A percentile compares a stretch with the other conserved stretches of the same genome.
phyloP scores from a whole-genome alignment of 35 echinoderm and acorn worm species.

The Chiridota heheva region DNA sequence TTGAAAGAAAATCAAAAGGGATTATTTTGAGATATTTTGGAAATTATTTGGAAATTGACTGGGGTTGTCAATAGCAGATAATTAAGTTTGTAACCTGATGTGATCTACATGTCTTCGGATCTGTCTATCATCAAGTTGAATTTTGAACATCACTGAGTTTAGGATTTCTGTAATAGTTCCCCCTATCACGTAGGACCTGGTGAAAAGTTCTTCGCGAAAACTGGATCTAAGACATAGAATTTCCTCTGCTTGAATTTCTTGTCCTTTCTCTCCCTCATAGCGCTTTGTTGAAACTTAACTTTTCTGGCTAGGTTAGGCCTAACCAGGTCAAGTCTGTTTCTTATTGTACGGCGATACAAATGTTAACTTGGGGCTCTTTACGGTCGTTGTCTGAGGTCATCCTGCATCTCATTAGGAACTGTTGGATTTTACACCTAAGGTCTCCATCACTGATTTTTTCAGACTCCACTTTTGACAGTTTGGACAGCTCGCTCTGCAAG shows the following conservation, averaged over 20 bases:
- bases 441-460: conserved; percentile 48
- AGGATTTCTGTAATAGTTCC: neutral
- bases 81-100: too few relatives aligned
- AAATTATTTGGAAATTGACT: too few relatives aligned
- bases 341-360: neutral
- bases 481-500: conserved; percentile 65
- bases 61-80: too few relatives aligned
- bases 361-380: neutral
- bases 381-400: conserved; percentile 53
- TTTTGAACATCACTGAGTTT: neutral
- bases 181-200: neutral
- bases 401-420: conserved; percentile 49
- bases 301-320: conserved; percentile 3
- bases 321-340: conserved; percentile 13
- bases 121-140: neutral
- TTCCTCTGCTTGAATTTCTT: neutral
- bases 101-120: conserved; percentile 2
- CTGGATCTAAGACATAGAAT: neutral
- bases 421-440: conserved; percentile 53
- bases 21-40: too few relatives aligned
- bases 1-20: too few relatives aligned
- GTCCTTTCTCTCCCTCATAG: conserved; percentile 7
- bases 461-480: conserved; percentile 60
- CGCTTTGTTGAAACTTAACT: neutral
- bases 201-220: conserved; percentile 1